phyloP scores from a whole-genome alignment of 2,888 invertebrate genomes.

The Gandaritis pyraliata region DNA sequence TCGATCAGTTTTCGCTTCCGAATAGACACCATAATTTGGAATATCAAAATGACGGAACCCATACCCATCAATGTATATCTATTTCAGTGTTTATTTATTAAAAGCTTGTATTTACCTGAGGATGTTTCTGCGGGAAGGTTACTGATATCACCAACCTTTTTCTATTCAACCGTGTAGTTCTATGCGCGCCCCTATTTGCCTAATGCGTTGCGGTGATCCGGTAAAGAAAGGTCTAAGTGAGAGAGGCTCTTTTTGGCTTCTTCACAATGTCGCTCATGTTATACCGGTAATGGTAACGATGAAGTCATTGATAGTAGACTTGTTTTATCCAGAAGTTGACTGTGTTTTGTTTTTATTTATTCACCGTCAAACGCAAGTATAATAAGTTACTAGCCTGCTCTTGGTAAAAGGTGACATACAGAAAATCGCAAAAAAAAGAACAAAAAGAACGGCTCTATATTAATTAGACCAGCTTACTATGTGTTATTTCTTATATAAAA shows the following conservation, averaged over 20 bases:
- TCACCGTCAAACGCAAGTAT: too few species aligned
- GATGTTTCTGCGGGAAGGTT: constrained; percentile 51
- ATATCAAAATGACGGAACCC: neutral
- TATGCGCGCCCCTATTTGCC: constrained; percentile 24
- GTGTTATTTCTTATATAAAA: too few species aligned
- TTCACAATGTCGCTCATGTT: neutral
- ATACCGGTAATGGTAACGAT: neutral
- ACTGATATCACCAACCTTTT: constrained; percentile 31
- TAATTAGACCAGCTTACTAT: too few species aligned
- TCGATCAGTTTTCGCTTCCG: too few species aligned
- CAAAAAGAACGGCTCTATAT: too few species aligned
- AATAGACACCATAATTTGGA: too few species aligned
- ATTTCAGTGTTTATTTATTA: constrained; percentile 62
- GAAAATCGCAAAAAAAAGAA: too few species aligned
- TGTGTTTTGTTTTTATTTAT: too few species aligned
- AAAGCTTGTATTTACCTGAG: constrained; percentile 67
- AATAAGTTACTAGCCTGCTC: too few species aligned
- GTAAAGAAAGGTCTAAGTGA: constrained; percentile 11
- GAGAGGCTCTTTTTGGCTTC: constrained; percentile 3
- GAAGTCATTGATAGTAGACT: too few species aligned
- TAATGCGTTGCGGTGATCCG: constrained; percentile 26
- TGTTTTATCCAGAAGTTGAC: too few species aligned
- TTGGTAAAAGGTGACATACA: too few species aligned
- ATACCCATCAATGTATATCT: neutral
- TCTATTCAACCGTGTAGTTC: constrained; percentile 26